These are phyloP conservation scores for Siniperca obscura DNA, from an alignment of 2,797 vertebrate species.

Conservation along the genomic window DNA sequence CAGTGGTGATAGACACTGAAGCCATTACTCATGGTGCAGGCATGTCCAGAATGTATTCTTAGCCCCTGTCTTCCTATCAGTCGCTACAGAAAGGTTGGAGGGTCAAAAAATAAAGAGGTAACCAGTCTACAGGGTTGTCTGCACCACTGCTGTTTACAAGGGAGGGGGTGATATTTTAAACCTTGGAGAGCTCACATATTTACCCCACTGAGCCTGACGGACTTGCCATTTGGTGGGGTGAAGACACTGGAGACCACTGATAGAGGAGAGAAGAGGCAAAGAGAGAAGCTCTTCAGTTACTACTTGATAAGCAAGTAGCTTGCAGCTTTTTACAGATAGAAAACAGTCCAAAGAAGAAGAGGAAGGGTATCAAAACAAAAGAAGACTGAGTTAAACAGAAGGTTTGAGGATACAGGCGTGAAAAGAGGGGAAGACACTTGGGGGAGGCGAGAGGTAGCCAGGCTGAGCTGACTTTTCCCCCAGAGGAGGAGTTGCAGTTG, in stretches of 20 bases:
- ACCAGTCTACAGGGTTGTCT: conserved; percentile 86
- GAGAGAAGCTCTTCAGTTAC: conserved; percentile 42
- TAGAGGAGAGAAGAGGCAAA: conserved; percentile 50
- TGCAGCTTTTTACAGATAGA: conserved; percentile 36
- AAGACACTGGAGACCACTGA: conserved; percentile 73
- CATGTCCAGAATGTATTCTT: conserved; percentile 91
- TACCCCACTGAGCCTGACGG: conserved; percentile 81
- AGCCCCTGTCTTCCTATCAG: conserved; percentile 88
- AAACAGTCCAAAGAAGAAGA: conserved; percentile 33
- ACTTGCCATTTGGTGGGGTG: conserved; percentile 83
- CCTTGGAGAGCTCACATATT: conserved; percentile 85
- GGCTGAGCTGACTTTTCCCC: conserved; percentile 79
- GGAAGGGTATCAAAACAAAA: conserved; percentile 29
- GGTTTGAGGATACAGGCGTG: conserved; percentile 41
- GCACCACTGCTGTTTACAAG: conserved; percentile 84
- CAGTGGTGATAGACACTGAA: conserved; percentile 78
- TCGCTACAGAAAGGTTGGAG: conserved; percentile 89
- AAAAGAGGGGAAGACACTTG: conserved; percentile 34
- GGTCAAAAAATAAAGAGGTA: conserved; percentile 95
- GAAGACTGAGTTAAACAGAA: conserved; percentile 33
- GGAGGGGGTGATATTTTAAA: conserved; percentile 83
- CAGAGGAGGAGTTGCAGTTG: conserved; percentile 84
- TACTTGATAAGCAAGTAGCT: conserved; percentile 32
- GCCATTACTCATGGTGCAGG: conserved; percentile 89
- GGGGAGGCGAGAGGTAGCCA: conserved; percentile 70